phyloP scores from a whole-genome alignment of 2,888 invertebrate species.

The Lithophane leautieri region DNA sequence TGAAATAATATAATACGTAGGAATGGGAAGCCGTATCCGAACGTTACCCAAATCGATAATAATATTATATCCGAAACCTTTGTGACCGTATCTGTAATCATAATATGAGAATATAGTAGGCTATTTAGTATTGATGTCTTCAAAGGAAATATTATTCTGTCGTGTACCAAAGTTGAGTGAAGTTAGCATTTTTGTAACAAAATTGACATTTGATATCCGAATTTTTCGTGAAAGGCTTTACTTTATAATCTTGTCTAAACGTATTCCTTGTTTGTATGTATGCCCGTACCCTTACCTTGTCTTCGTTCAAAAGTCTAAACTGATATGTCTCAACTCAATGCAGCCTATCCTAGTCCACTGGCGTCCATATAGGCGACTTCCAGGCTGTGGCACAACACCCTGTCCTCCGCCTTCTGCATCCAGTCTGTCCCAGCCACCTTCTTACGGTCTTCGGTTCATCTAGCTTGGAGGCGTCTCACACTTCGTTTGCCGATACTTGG shows the following conservation, averaged over 20 bases:
- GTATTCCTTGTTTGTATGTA: neutral
- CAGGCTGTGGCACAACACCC: neutral
- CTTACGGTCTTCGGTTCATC: neutral
- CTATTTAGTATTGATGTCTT: slow-evolving; percentile 38
- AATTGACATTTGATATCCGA: slow-evolving; percentile 32
- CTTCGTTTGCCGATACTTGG: neutral
- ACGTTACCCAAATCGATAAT: slow-evolving; percentile 37
- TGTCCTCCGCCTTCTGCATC: neutral
- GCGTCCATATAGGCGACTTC: neutral
- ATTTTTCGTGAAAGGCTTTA: slow-evolving; percentile 6
- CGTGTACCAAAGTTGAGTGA: slow-evolving; percentile 3
- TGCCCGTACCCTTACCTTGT: neutral
- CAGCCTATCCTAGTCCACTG: neutral
- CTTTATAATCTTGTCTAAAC: slow-evolving; percentile 11
- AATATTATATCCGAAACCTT: slow-evolving; percentile 47
- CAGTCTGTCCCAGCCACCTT: neutral
- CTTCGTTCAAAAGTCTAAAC: neutral
- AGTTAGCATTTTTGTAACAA: slow-evolving; percentile 27
- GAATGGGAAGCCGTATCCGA: slow-evolving; percentile 47
- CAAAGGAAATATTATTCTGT: slow-evolving; percentile 34
- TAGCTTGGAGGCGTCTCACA: neutral
- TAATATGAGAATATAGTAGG: slow-evolving; percentile 20
- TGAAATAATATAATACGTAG: slow-evolving; percentile 49
- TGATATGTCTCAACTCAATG: neutral
- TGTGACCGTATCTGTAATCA: slow-evolving; percentile 35